Conservation (phyloP, 2,888 invertebrate species). For the Adela reaumurella region DNA sequence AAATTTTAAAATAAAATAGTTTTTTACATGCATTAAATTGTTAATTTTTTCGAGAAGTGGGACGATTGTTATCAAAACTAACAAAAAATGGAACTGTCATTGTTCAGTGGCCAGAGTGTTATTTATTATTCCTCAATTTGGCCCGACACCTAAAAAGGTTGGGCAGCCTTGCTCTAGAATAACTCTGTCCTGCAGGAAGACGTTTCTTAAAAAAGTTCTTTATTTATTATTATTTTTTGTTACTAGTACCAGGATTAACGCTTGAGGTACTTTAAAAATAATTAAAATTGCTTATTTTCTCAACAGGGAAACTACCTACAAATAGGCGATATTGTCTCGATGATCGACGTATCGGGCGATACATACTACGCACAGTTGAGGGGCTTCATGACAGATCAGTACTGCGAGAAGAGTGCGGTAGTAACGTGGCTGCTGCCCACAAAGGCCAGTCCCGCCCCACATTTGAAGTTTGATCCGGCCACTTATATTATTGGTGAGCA, state of each 20-base stretch:
- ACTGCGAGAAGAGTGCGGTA: conserved; percentile 89
- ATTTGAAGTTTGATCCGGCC: conserved; percentile 78
- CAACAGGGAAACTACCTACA: conserved; percentile 74
- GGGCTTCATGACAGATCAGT: conserved; percentile 87
- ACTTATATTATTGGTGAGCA: conserved; percentile 79
- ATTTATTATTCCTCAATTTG: no score
- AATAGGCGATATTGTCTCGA: conserved; percentile 86
- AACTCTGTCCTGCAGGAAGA: neutral
- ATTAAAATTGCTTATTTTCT: conserved; percentile 9
- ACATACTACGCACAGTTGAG: conserved; percentile 87
- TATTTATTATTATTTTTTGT: neutral
- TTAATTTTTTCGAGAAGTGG: no score
- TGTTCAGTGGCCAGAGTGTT: no score
- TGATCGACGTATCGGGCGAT: conserved; percentile 71
- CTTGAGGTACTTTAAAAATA: no score
- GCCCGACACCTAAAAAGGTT: no score
- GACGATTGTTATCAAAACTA: no score
- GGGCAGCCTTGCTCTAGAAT: no score
- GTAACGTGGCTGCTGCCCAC: conserved; percentile 91
- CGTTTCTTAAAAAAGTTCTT: neutral
- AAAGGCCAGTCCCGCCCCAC: conserved; percentile 71
- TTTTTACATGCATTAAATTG: no score
- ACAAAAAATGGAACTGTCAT: no score
- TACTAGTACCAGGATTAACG: neutral
- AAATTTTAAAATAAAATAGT: no score